Percentiles rank a stretch among this genome's conserved stretches.
phyloP scores from a whole-genome alignment of 2,797 vertebrate genomes.

The Coracias cyanogaster region DNA sequence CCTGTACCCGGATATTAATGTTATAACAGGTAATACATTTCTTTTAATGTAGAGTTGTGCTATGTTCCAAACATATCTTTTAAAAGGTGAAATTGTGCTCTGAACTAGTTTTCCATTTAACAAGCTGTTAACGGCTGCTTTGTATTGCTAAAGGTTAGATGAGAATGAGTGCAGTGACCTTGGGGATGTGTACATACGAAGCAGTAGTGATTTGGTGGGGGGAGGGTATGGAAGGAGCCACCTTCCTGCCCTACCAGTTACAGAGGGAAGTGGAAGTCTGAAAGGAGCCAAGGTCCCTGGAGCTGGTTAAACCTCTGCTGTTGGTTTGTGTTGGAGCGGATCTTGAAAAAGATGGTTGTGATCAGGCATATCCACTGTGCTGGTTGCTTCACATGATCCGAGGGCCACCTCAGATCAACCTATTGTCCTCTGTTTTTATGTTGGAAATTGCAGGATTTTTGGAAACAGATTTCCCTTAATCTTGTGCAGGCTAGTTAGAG shows the following conservation, averaged over 20 bases:
- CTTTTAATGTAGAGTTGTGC: neutral
- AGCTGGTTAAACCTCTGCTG: neutral
- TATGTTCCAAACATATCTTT: neutral
- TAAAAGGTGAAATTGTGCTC: neutral
- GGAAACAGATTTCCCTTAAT: rapidly evolving
- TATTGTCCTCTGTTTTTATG: neutral
- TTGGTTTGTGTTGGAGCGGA: neutral
- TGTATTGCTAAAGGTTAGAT: neutral
- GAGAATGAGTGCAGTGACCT: neutral
- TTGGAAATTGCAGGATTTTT: neutral
- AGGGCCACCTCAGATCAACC: neutral
- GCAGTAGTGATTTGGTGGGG: neutral
- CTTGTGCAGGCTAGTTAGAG: neutral
- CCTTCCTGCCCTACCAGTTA: neutral
- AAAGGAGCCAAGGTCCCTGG: neutral
- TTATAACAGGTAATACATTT: slow-evolving; percentile 93
- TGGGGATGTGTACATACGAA: neutral
- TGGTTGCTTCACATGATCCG: neutral
- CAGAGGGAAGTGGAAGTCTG: neutral
- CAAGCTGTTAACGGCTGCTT: neutral
- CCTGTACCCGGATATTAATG: slow-evolving; percentile 96
- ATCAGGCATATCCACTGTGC: neutral
- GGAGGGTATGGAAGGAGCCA: neutral
- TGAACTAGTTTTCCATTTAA: neutral
- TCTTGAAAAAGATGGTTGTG: neutral